Evolutionary conservation across 1,140 invertebrate genomes (phyloP).

Genomic region (Microplitis demolitor): DNA sequence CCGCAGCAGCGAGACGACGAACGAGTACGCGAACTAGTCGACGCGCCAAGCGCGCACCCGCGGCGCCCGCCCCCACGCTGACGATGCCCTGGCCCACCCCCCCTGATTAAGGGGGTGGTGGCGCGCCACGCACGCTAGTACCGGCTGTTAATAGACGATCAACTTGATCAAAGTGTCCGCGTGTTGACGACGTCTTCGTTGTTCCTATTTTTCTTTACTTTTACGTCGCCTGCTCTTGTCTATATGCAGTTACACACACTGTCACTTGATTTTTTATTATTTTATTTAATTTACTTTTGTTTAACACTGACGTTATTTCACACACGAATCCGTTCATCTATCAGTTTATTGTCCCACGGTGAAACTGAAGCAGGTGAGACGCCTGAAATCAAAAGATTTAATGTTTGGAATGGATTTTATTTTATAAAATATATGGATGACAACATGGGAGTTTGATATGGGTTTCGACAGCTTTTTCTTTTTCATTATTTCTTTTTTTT

Average conservation of each 20-base stretch:
- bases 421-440: too few relatives aligned
- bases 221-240: neutral
- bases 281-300: neutral
- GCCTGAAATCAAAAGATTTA: neutral
- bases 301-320: neutral
- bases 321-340: neutral
- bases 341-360: conserved; percentile 1
- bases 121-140: conserved; percentile 36
- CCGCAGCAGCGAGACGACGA: conserved; percentile 45
- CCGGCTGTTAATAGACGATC: conserved; percentile 1
- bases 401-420: neutral
- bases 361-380: neutral
- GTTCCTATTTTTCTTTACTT: neutral
- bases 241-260: too few relatives aligned
- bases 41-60: conserved; percentile 57
- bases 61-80: conserved; percentile 58
- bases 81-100: conserved; percentile 56
- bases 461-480: too few relatives aligned
- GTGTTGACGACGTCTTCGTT: neutral
- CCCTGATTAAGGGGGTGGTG: conserved; percentile 55
- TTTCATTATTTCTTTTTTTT: neutral
- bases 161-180: neutral
- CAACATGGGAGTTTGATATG: too few relatives aligned
- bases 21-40: conserved; percentile 57
- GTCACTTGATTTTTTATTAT: neutral